Conservation (phyloP, 2,888 invertebrate species). For the Nematopogon swammerdamellus region DNA sequence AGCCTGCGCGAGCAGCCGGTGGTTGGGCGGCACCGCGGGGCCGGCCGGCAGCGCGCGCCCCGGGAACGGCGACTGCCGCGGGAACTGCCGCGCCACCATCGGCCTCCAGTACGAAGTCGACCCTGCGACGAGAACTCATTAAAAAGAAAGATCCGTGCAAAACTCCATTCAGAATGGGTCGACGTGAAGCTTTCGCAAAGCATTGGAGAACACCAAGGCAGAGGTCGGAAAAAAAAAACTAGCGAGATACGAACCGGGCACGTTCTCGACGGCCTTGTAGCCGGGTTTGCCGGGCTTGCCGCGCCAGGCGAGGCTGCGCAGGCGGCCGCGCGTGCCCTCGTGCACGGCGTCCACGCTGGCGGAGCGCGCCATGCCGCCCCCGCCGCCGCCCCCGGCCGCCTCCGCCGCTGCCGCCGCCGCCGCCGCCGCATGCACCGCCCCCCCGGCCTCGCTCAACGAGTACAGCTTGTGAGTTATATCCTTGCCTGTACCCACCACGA, state of each 20-base stretch:
- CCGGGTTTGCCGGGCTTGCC: slow-evolving; percentile 33
- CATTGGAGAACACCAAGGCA: too few species aligned
- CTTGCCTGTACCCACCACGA: slow-evolving; percentile 49
- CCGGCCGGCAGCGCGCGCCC: slow-evolving; percentile 17
- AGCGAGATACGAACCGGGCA: slow-evolving; percentile 36
- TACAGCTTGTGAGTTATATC: slow-evolving; percentile 84
- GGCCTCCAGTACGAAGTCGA: slow-evolving; percentile 62
- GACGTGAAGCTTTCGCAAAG: too few species aligned
- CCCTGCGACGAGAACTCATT: neutral
- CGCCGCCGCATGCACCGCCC: slow-evolving; percentile 44
- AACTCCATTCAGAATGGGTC: too few species aligned
- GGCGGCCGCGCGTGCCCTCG: slow-evolving; percentile 70
- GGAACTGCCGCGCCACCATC: slow-evolving; percentile 69
- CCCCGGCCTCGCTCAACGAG: slow-evolving; percentile 73
- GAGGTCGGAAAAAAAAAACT: too few species aligned
- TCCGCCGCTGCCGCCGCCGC: slow-evolving; percentile 31
- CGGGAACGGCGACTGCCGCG: slow-evolving; percentile 64
- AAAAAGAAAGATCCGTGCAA: too few species aligned
- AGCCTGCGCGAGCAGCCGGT: slow-evolving; percentile 26
- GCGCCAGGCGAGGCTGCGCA: slow-evolving; percentile 65
- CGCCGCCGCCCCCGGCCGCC: slow-evolving; percentile 21
- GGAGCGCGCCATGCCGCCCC: slow-evolving; percentile 59
- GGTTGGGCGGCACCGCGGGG: slow-evolving; percentile 19
- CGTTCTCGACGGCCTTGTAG: slow-evolving; percentile 23
- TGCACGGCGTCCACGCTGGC: slow-evolving; percentile 77